Evolutionary conservation across 2,888 invertebrate species (phyloP).

Genomic region (Neoscelio sp.): DNA sequence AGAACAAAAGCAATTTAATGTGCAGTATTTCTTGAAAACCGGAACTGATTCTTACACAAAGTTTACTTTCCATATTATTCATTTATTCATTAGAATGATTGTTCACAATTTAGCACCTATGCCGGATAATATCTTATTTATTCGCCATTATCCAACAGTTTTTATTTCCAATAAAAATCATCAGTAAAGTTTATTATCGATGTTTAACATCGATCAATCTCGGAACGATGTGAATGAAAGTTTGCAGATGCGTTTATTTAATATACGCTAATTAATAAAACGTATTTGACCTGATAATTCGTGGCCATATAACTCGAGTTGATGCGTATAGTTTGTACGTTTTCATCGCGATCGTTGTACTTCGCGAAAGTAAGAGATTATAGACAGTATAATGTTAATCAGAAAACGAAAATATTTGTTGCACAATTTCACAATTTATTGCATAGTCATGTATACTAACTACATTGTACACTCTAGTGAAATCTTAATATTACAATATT

Average conservation of each 20-base stretch:
- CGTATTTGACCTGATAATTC: slow-evolving; percentile 6
- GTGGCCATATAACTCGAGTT: background rate
- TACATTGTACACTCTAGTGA: no score
- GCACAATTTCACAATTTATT: no score
- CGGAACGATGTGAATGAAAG: slow-evolving; percentile 1
- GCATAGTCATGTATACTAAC: no score
- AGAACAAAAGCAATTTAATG: slow-evolving; percentile 50
- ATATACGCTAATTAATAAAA: slow-evolving; percentile 30
- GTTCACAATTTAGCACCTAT: slow-evolving; percentile 23
- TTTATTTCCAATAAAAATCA: no score
- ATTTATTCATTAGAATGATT: slow-evolving; percentile 33
- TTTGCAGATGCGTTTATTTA: background rate
- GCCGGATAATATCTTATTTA: slow-evolving; percentile 9
- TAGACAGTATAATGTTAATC: no score
- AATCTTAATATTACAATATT: no score
- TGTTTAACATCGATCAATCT: background rate
- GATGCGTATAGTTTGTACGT: background rate
- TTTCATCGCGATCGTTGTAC: background rate
- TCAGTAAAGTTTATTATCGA: no score
- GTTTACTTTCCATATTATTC: slow-evolving; percentile 48
- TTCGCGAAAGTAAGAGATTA: no score
- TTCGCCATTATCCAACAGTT: no score
- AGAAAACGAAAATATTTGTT: no score
- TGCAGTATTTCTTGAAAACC: slow-evolving; percentile 19
- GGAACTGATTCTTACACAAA: slow-evolving; percentile 28